These are phyloP conservation scores for Drosophila eugracilis DNA, from an alignment of 1,140 invertebrate species.

Conservation along the genomic window DNA sequence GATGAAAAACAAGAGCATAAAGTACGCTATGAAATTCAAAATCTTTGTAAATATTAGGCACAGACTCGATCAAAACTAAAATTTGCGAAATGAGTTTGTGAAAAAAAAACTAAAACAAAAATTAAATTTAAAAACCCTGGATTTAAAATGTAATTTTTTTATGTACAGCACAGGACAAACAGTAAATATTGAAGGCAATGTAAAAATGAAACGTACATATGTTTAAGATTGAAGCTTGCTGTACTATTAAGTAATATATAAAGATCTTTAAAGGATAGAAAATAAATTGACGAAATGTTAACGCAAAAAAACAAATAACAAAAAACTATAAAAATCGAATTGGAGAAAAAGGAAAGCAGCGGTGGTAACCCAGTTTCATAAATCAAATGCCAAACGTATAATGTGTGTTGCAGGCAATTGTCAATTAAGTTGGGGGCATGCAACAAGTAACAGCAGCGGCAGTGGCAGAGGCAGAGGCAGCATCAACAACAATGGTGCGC, in stretches of 20 bases:
- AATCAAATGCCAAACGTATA: slow-evolving; percentile 53
- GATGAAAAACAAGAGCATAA: slow-evolving; percentile 8
- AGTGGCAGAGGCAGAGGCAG: slow-evolving; percentile 30
- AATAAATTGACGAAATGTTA: slow-evolving; percentile 76
- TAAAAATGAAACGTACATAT: slow-evolving; percentile 24
- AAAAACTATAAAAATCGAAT: background rate
- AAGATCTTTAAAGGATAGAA: slow-evolving; percentile 60
- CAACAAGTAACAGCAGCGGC: slow-evolving; percentile 67
- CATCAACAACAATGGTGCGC: slow-evolving; percentile 75
- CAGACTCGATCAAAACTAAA: slow-evolving; percentile 6
- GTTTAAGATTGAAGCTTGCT: slow-evolving; percentile 54
- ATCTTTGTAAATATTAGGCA: slow-evolving; percentile 44
- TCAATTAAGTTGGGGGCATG: slow-evolving; percentile 64
- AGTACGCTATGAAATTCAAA: slow-evolving; percentile 37
- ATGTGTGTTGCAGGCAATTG: slow-evolving; percentile 46
- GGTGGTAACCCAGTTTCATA: slow-evolving; percentile 57
- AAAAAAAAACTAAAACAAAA: slow-evolving; percentile 13
- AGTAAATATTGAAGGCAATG: slow-evolving; percentile 24
- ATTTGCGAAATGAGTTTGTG: slow-evolving; percentile 19
- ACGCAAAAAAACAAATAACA: too few relatives aligned
- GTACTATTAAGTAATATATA: slow-evolving; percentile 70
- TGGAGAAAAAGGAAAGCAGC: slow-evolving; percentile 55
- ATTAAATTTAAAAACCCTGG: slow-evolving; percentile 14
- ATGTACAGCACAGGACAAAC: slow-evolving; percentile 44
- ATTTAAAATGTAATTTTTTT: slow-evolving; percentile 47